phyloP scores from a whole-genome alignment of 2,797 vertebrate genomes.

The Poecilia picta region DNA sequence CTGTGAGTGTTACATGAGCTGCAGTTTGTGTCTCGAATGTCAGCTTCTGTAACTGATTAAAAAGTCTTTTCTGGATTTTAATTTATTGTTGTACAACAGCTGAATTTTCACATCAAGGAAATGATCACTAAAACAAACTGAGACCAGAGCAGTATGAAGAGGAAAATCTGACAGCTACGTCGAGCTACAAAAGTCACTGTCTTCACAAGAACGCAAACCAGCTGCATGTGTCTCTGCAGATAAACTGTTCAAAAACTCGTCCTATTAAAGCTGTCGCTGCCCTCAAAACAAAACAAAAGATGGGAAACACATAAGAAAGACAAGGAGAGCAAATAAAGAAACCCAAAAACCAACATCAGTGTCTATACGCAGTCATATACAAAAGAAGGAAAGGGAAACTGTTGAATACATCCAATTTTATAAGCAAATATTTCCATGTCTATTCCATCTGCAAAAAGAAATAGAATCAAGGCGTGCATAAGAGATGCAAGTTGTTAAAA shows the following conservation, averaged over 20 bases:
- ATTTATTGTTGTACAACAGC: constrained; percentile 43
- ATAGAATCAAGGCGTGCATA: neutral
- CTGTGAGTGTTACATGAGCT: constrained; percentile 27
- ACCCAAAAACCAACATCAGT: neutral
- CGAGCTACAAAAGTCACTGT: constrained; percentile 42
- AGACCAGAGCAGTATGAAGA: constrained; percentile 25
- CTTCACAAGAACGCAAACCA: constrained; percentile 37
- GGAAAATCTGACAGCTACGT: constrained; percentile 37
- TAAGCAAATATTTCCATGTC: neutral
- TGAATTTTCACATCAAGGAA: constrained; percentile 46
- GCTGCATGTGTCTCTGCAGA: constrained; percentile 44
- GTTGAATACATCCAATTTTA: neutral
- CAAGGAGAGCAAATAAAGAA: neutral
- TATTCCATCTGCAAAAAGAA: neutral
- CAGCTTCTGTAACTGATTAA: constrained; percentile 40
- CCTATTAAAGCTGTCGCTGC: constrained; percentile 24
- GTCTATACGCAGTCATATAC: neutral
- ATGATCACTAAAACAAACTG: constrained; percentile 30
- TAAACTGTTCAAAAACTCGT: constrained; percentile 46
- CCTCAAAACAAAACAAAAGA: constrained; percentile 27
- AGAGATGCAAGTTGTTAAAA: neutral
- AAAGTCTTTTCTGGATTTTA: constrained; percentile 36
- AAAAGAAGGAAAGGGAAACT: neutral
- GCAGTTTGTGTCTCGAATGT: constrained; percentile 39
- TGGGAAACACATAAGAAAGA: constrained; percentile 24